A percentile compares a stretch with the other conserved stretches of the same genome.
Conservation (phyloP, 2,113 vertebrate species). For the Perccottus glenii region DNA sequence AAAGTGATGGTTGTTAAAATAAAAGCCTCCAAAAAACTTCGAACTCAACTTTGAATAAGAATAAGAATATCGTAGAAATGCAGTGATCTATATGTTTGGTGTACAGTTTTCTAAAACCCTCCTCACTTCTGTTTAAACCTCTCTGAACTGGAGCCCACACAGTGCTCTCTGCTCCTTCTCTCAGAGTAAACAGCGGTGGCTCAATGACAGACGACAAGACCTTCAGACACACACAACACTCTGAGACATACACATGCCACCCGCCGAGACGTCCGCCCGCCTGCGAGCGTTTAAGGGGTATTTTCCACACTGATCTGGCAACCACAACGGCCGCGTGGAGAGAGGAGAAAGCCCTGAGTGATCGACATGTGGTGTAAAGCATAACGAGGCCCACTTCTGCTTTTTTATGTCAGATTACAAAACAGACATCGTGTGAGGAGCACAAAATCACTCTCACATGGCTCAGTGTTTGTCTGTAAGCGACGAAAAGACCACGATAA, state of each 20-base stretch:
- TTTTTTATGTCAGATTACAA: slow-evolving; percentile 34
- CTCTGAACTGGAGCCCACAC: slow-evolving; percentile 39
- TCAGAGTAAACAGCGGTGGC: slow-evolving; percentile 67
- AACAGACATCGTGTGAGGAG: slow-evolving; percentile 31
- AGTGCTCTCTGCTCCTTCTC: slow-evolving; percentile 44
- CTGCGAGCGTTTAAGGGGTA: slow-evolving; percentile 63
- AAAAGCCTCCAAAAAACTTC: too few species aligned
- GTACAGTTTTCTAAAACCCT: background rate
- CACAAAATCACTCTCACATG: slow-evolving; percentile 44
- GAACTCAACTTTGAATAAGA: too few species aligned
- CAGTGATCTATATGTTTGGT: too few species aligned
- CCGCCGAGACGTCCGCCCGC: slow-evolving; percentile 42
- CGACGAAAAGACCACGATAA: background rate
- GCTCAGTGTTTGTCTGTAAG: slow-evolving; percentile 1
- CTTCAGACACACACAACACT: slow-evolving; percentile 37
- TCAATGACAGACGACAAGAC: slow-evolving; percentile 66
- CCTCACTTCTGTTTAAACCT: background rate
- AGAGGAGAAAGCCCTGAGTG: slow-evolving; percentile 60
- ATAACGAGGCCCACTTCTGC: slow-evolving; percentile 20
- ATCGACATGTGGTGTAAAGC: slow-evolving; percentile 44
- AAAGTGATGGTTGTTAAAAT: too few species aligned
- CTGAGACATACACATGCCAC: slow-evolving; percentile 56
- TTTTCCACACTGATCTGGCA: slow-evolving; percentile 58
- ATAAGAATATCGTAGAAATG: too few species aligned
- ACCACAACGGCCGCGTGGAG: slow-evolving; percentile 41